These are phyloP conservation scores for Hydroisotoma schaefferi DNA, from an alignment of 2,888 invertebrate species.

Conservation along the genomic window DNA sequence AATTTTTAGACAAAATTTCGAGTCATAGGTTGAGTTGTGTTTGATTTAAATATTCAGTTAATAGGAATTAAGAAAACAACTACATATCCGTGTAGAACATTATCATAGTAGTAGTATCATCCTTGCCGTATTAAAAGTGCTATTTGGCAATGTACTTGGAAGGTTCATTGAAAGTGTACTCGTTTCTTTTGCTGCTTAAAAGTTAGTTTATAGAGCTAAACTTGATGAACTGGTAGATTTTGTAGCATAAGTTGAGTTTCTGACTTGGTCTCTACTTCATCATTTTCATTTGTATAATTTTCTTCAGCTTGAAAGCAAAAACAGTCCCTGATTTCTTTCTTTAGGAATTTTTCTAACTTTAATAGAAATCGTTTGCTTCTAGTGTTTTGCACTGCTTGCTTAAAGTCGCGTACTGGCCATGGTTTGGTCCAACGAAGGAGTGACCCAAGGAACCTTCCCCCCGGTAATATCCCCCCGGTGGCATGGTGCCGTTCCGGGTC, in stretches of 20 bases:
- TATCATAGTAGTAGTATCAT: too few relatives aligned
- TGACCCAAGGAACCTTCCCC: slow-evolving; percentile 58
- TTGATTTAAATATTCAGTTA: too few relatives aligned
- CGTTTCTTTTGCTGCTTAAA: neutral
- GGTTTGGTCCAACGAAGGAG: slow-evolving; percentile 66
- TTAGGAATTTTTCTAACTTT: slow-evolving; percentile 60
- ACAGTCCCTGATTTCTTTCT: too few relatives aligned
- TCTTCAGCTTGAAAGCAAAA: too few relatives aligned
- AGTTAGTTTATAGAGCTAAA: neutral
- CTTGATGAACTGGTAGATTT: slow-evolving; percentile 3
- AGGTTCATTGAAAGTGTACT: too few relatives aligned
- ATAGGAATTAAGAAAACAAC: too few relatives aligned
- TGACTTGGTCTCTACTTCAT: slow-evolving; percentile 11
- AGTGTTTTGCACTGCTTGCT: slow-evolving; percentile 94
- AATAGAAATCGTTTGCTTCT: slow-evolving; percentile 91
- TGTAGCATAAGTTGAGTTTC: slow-evolving; percentile 12
- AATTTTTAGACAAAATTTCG: too few relatives aligned
- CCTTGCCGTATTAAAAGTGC: too few relatives aligned
- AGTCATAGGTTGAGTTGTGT: too few relatives aligned
- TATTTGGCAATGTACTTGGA: too few relatives aligned
- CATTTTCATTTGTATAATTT: too few relatives aligned
- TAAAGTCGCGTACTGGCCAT: slow-evolving; percentile 87
- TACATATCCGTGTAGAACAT: too few relatives aligned
- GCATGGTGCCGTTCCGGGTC: slow-evolving; percentile 54
- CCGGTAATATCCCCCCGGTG: slow-evolving; percentile 52